Percentiles rank a stretch among this genome's conserved stretches.
Conservation (phyloP, 2,113 vertebrate species). For the Chaetura pelagica region DNA sequence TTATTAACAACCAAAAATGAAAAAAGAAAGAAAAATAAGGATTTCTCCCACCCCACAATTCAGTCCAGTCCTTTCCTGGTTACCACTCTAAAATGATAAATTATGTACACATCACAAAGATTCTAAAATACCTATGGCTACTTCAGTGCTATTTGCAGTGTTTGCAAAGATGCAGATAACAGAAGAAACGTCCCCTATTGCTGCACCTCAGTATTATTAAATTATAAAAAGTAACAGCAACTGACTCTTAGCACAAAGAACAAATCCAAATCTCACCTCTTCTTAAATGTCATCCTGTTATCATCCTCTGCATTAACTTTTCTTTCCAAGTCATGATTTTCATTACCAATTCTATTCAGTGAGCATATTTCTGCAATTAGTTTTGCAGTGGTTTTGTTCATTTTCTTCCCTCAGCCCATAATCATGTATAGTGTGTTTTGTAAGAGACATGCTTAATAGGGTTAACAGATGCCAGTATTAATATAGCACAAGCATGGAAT, state of each 20-base stretch:
- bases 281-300: not conserved
- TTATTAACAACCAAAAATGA: not conserved
- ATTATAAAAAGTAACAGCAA: not conserved
- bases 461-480: not conserved
- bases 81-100: not conserved
- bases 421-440: not conserved
- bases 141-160: not conserved
- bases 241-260: not conserved
- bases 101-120: not conserved
- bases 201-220: not conserved
- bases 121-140: not conserved
- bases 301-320: conserved; percentile 29
- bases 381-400: conserved; percentile 37
- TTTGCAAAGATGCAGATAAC: not conserved
- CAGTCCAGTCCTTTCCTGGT: not conserved
- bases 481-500: not conserved
- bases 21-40: not conserved
- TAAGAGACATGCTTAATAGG: conserved; percentile 20
- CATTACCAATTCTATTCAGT: conserved; percentile 31
- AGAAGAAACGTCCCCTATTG: not conserved
- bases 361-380: conserved; percentile 22
- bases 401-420: not conserved
- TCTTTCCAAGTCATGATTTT: not conserved
- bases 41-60: not conserved
- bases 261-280: not conserved